A percentile compares a stretch with the other conserved stretches of the same genome.
Evolutionary conservation across 2,888 invertebrate genomes (phyloP).

Genomic region (Chouioia cunea): DNA sequence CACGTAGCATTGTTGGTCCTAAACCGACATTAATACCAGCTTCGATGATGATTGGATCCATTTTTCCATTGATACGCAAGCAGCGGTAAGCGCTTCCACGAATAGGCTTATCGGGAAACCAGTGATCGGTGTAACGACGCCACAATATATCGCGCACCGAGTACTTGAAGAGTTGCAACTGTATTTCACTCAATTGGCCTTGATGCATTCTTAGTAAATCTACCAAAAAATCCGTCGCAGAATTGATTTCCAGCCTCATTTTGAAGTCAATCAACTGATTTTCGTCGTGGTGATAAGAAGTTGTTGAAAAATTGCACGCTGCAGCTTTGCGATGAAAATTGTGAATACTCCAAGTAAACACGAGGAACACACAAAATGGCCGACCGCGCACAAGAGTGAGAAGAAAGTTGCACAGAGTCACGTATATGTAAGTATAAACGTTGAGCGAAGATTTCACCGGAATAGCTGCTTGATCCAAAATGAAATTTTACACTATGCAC

Average conservation of each 20-base stretch:
- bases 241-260: conserved; percentile 71
- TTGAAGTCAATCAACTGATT: too few species aligned
- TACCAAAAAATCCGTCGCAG: conserved; percentile 71
- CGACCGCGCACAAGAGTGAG: background rate
- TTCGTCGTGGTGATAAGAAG: too few species aligned
- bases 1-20: conserved; percentile 72
- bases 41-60: conserved; percentile 77
- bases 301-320: too few species aligned
- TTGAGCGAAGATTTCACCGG: background rate
- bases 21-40: conserved; percentile 77
- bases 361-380: background rate
- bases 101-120: conserved; percentile 80
- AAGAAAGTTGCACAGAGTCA: background rate
- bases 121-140: conserved; percentile 75
- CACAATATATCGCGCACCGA: conserved; percentile 69
- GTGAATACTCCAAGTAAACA: background rate
- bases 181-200: conserved; percentile 66
- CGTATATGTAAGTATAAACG: too few species aligned
- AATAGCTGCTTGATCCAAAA: too few species aligned
- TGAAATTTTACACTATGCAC: too few species aligned
- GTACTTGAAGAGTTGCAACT: conserved; percentile 69
- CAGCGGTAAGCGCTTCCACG: conserved; percentile 81
- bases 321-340: background rate
- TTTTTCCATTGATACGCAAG: conserved; percentile 79
- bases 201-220: conserved; percentile 68